phyloP scores from a whole-genome alignment of 2,888 invertebrate species.

The Sarcophaga carnaria region DNA sequence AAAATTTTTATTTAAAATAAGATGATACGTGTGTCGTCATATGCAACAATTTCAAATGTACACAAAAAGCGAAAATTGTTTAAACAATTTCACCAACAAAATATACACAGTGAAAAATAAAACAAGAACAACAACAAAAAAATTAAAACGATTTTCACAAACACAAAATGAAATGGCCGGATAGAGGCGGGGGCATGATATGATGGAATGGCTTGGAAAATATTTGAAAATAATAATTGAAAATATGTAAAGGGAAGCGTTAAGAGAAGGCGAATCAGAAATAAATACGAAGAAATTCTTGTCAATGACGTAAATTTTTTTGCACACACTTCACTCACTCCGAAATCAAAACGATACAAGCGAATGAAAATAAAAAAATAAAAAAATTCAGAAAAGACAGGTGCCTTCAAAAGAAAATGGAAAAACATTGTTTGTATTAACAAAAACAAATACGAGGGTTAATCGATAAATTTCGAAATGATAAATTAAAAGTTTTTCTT shows the following conservation, averaged over 20 bases:
- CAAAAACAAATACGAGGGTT: slow-evolving; percentile 3
- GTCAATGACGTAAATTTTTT: slow-evolving; percentile 32
- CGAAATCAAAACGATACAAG: neutral
- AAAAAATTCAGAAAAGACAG: slow-evolving; percentile 10
- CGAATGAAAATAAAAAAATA: neutral
- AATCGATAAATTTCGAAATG: too few species aligned
- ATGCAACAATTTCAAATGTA: slow-evolving; percentile 61
- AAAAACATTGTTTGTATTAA: neutral
- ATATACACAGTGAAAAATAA: too few species aligned
- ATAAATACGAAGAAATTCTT: slow-evolving; percentile 33
- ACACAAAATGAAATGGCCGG: neutral
- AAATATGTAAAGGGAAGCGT: slow-evolving; percentile 12
- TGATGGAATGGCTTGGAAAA: slow-evolving; percentile 1
- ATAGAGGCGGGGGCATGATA: neutral
- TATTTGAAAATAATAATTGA: slow-evolving; percentile 40
- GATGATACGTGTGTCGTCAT: slow-evolving; percentile 49
- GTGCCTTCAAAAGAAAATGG: slow-evolving; percentile 22
- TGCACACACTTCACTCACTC: slow-evolving; percentile 14
- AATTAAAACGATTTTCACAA: neutral
- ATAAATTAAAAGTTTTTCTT: too few species aligned
- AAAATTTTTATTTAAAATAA: neutral
- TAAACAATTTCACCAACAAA: slow-evolving; percentile 19
- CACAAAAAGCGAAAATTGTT: slow-evolving; percentile 45
- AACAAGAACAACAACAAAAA: too few species aligned
- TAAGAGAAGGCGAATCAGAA: slow-evolving; percentile 17